These are phyloP conservation scores for Ganaspis sp. DNA, from an alignment of 1,140 invertebrate genomes.

Conservation along the genomic window DNA sequence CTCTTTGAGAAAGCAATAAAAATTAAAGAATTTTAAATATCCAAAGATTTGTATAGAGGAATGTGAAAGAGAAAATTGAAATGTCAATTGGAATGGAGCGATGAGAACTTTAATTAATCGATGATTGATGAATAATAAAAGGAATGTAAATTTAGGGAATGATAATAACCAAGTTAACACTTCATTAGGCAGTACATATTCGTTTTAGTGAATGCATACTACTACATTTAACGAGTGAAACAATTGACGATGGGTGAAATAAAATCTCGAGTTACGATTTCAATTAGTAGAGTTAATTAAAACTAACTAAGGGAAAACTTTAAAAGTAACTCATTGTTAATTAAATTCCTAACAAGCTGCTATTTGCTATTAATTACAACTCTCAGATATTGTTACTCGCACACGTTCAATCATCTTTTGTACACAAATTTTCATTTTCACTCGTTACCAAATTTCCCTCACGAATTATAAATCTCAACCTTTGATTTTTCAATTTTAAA, in stretches of 20 bases:
- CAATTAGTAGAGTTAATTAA: conserved; percentile 28
- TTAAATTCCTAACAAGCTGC: conserved; percentile 18
- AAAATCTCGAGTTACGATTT: conserved; percentile 28
- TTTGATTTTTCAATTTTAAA: no score
- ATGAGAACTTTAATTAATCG: no score
- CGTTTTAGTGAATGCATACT: not conserved
- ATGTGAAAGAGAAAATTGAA: no score
- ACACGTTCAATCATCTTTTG: not conserved
- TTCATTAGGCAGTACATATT: conserved; percentile 21
- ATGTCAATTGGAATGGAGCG: no score
- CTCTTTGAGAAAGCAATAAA: no score
- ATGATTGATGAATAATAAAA: no score
- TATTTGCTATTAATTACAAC: conserved; percentile 19
- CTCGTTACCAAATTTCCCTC: no score
- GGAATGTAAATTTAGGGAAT: not conserved
- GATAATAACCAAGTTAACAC: not conserved
- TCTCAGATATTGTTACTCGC: not conserved
- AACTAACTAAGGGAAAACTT: not conserved
- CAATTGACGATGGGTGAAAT: conserved; percentile 24
- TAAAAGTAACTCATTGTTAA: conserved; percentile 23
- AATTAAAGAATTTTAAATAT: no score
- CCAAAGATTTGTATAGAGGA: no score
- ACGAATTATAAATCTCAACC: no score
- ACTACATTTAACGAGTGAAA: not conserved
- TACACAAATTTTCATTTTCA: no score